Evolutionary conservation across 2,888 invertebrate species (phyloP).

Genomic region (Stratiomys singularior): DNA sequence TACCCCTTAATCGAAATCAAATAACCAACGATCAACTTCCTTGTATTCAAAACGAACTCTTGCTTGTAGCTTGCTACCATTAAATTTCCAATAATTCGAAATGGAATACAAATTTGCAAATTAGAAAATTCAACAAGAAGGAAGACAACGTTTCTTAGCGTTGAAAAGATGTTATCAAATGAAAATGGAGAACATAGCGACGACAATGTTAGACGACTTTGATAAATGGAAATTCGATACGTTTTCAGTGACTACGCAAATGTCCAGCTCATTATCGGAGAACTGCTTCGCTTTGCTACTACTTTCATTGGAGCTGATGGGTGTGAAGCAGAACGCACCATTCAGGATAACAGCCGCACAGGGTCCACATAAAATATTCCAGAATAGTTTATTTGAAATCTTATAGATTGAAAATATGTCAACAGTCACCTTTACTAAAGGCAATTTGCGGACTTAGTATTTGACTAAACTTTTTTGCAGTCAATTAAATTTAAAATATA

Average conservation of each 20-base stretch:
- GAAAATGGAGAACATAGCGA: slow-evolving; percentile 10
- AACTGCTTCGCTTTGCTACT: slow-evolving; percentile 19
- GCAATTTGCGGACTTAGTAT: too few relatives aligned
- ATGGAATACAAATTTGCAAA: slow-evolving; percentile 50
- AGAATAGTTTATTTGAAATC: too few relatives aligned
- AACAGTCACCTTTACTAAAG: too few relatives aligned
- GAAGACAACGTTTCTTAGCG: not conserved
- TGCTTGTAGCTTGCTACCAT: slow-evolving; percentile 11
- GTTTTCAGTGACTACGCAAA: slow-evolving; percentile 53
- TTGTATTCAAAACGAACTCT: not conserved
- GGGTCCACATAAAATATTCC: too few relatives aligned
- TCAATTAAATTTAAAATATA: too few relatives aligned
- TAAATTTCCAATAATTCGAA: slow-evolving; percentile 49
- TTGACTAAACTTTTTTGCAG: too few relatives aligned
- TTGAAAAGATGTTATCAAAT: not conserved
- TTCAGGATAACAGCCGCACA: not conserved
- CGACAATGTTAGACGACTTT: slow-evolving; percentile 46
- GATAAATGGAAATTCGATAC: slow-evolving; percentile 53
- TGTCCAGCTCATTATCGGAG: slow-evolving; percentile 52
- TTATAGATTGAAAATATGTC: too few relatives aligned
- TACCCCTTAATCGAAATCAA: not conserved
- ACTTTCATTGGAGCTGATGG: not conserved
- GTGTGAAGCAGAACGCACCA: not conserved
- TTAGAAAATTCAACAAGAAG: slow-evolving; percentile 34
- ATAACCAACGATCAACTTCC: not conserved